Conservation (phyloP, 2,888 invertebrate genomes). For the Marasmarcha lunaedactyla region DNA sequence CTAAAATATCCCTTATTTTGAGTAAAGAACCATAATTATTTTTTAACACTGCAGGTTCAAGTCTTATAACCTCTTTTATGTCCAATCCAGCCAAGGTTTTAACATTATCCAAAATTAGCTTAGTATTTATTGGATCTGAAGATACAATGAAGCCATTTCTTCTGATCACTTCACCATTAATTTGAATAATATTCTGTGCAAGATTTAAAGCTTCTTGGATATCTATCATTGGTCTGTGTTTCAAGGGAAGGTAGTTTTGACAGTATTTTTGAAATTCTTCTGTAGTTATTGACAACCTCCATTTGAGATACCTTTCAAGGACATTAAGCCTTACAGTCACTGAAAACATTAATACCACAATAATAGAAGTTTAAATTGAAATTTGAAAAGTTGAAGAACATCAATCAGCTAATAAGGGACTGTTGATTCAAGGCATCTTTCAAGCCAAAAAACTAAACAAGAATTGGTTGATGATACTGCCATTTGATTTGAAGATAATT, state of each 20-base stretch:
- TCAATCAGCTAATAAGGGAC: too few species aligned
- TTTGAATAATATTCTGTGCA: conserved; percentile 67
- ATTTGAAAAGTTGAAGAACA: too few species aligned
- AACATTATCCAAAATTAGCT: conserved; percentile 66
- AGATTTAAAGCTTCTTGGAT: conserved; percentile 68
- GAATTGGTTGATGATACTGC: too few species aligned
- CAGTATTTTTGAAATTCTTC: conserved; percentile 47
- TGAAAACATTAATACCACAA: conserved; percentile 23
- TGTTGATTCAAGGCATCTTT: too few species aligned
- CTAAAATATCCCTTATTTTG: conserved; percentile 66
- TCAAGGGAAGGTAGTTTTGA: conserved; percentile 42
- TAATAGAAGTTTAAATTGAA: too few species aligned
- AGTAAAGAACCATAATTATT: conserved; percentile 65
- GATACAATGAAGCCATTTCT: conserved; percentile 72
- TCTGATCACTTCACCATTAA: conserved; percentile 59
- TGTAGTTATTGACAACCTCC: conserved; percentile 37
- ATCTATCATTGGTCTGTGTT: conserved; percentile 49
- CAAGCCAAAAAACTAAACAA: too few species aligned
- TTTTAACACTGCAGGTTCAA: conserved; percentile 74
- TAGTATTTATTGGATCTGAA: conserved; percentile 69
- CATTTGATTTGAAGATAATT: too few species aligned
- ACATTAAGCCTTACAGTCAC: conserved; percentile 48
- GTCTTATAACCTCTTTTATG: conserved; percentile 61
- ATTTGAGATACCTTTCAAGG: conserved; percentile 41
- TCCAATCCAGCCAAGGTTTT: conserved; percentile 63